phyloP scores from a whole-genome alignment of 2,888 invertebrate genomes.

The Oxytorus armatus region DNA sequence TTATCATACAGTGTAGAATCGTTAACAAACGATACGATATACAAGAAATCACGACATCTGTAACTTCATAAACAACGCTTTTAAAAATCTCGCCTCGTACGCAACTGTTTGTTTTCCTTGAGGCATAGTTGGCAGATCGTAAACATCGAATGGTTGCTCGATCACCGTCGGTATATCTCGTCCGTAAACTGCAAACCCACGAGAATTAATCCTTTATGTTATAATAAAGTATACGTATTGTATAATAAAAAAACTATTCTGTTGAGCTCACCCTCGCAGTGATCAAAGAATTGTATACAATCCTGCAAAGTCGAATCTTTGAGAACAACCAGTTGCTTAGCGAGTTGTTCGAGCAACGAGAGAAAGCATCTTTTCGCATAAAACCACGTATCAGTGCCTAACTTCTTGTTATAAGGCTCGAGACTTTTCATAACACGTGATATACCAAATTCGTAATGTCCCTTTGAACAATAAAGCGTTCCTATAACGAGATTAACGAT shows the following conservation, averaged over 20 bases:
- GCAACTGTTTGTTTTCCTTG: conserved; percentile 95
- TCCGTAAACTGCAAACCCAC: conserved; percentile 92
- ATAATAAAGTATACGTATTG: conserved; percentile 35
- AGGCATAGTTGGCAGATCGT: conserved; percentile 88
- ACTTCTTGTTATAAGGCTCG: conserved; percentile 96
- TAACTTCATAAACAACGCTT: conserved; percentile 91
- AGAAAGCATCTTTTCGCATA: conserved; percentile 98
- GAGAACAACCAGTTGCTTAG: conserved; percentile 95
- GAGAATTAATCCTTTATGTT: no score
- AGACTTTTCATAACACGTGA: conserved; percentile 98
- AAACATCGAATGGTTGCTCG: conserved; percentile 92
- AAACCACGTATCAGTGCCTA: conserved; percentile 99
- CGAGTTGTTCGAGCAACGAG: conserved; percentile 95
- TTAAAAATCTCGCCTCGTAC: conserved; percentile 94
- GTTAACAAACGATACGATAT: neutral
- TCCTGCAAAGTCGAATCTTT: conserved; percentile 95
- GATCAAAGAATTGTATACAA: conserved; percentile 94
- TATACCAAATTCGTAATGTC: conserved; percentile 99
- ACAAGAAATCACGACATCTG: conserved; percentile 82
- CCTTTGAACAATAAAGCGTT: conserved; percentile 98
- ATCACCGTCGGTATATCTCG: conserved; percentile 93
- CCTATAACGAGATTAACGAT: conserved; percentile 99
- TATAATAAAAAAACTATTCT: conserved; percentile 8
- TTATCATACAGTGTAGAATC: no score
- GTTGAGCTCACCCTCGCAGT: conserved; percentile 89